A percentile compares a stretch with the other conserved stretches of the same genome.
phyloP scores from a whole-genome alignment of 2,888 invertebrate genomes.

The Lasioglossum pauxillum region DNA sequence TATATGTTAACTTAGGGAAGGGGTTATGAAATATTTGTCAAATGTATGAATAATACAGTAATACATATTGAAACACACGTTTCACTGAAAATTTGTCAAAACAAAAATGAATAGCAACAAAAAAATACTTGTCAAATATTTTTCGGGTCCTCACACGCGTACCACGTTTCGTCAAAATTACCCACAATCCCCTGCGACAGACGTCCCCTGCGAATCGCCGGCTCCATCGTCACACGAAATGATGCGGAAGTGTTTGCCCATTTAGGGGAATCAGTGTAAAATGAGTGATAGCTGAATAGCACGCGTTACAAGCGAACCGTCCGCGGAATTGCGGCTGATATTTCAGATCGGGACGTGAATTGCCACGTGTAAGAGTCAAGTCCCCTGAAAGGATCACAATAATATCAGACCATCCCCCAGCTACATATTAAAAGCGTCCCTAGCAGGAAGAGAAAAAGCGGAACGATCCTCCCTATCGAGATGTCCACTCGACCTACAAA shows the following conservation, averaged over 20 bases:
- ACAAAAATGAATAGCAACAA: no score
- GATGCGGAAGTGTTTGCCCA: neutral
- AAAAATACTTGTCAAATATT: no score
- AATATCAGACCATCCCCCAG: neutral
- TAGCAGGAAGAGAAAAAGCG: neutral
- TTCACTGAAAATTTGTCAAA: no score
- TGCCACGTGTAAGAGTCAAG: slow-evolving; percentile 2
- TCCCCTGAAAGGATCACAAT: slow-evolving; percentile 27
- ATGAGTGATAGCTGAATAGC: neutral
- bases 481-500: slow-evolving; percentile 36
- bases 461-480: slow-evolving; percentile 23
- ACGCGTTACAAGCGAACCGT: neutral
- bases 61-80: no score
- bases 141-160: no score
- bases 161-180: no score
- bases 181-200: no score
- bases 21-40: no score
- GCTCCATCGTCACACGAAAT: neutral
- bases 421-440: slow-evolving; percentile 28
- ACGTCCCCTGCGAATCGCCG: neutral
- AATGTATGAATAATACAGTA: no score
- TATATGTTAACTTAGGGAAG: no score
- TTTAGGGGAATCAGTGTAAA: neutral
- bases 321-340: neutral
- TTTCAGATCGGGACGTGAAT: slow-evolving; percentile 9